Conservation (phyloP, 2,888 invertebrate species). For the Cepaea hortensis region DNA sequence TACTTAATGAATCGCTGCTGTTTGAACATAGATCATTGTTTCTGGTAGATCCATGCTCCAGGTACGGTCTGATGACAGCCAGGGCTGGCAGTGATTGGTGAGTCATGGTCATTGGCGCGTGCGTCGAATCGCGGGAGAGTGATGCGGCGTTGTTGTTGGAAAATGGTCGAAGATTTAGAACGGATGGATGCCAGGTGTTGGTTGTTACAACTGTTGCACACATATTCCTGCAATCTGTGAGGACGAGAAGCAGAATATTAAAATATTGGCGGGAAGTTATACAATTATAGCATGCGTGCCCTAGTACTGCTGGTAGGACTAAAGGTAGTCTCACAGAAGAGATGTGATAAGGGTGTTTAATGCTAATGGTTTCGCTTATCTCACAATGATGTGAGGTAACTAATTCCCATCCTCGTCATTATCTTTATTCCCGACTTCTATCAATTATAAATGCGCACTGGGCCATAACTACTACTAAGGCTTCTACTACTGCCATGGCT, state of each 20-base stretch:
- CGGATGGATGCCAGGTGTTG: slow-evolving; percentile 60
- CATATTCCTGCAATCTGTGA: slow-evolving; percentile 4
- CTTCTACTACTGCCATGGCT: too few relatives aligned
- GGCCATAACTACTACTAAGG: background rate
- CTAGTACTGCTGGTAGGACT: background rate
- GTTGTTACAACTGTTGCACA: background rate
- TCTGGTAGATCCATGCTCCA: background rate
- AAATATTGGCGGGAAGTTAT: background rate
- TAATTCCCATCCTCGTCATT: too few relatives aligned
- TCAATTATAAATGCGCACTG: too few relatives aligned
- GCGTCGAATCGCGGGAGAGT: background rate
- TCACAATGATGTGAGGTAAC: too few relatives aligned
- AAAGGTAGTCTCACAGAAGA: background rate
- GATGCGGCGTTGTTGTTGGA: slow-evolving; percentile 58
- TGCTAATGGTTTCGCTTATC: too few relatives aligned
- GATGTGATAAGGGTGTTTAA: too few relatives aligned
- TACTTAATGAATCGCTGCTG: background rate
- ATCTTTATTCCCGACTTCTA: too few relatives aligned
- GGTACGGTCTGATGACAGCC: slow-evolving; percentile 38
- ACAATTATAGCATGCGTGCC: background rate
- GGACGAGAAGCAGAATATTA: background rate
- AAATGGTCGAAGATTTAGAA: slow-evolving; percentile 65
- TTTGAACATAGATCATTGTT: background rate
- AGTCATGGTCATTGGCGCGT: background rate
- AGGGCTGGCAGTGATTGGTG: slow-evolving; percentile 43